These are phyloP conservation scores for Hydrophis major DNA, from an alignment of 2,797 vertebrate species.

Conservation along the genomic window DNA sequence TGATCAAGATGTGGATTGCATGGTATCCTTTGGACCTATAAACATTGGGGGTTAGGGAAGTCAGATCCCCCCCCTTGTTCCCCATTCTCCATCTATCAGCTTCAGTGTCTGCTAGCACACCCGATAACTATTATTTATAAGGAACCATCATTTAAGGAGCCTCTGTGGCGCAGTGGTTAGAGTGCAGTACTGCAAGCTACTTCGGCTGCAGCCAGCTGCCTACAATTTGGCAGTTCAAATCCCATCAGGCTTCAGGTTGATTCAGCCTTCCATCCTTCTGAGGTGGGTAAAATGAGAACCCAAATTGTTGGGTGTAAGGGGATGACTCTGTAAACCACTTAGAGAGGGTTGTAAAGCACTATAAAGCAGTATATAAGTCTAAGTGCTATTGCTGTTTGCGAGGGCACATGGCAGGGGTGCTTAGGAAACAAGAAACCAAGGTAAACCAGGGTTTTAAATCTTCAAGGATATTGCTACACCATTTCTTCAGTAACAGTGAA, in stretches of 20 bases:
- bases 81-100: constrained; percentile 19
- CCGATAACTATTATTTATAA: not conserved
- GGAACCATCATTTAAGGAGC: not conserved
- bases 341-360: too few species aligned
- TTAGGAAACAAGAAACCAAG: not conserved
- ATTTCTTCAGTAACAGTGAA: not conserved
- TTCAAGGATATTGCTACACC: not conserved
- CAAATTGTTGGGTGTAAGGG: too few species aligned
- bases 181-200: too few species aligned
- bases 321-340: too few species aligned
- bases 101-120: not conserved
- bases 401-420: not conserved
- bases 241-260: too few species aligned
- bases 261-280: too few species aligned
- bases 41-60: constrained; percentile 7
- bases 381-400: not conserved
- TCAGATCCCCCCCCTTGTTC: constrained; percentile 17
- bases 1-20: constrained; percentile 27
- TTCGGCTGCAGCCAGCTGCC: too few species aligned
- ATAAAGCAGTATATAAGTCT: too few species aligned
- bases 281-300: too few species aligned
- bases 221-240: too few species aligned
- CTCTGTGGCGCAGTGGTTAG: too few species aligned
- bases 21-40: not conserved
- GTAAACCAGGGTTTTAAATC: not conserved